Percentiles rank a stretch among this genome's conserved stretches.
Evolutionary conservation across 1,140 invertebrate genomes (phyloP).

Genomic region (Conus ventricosus): DNA sequence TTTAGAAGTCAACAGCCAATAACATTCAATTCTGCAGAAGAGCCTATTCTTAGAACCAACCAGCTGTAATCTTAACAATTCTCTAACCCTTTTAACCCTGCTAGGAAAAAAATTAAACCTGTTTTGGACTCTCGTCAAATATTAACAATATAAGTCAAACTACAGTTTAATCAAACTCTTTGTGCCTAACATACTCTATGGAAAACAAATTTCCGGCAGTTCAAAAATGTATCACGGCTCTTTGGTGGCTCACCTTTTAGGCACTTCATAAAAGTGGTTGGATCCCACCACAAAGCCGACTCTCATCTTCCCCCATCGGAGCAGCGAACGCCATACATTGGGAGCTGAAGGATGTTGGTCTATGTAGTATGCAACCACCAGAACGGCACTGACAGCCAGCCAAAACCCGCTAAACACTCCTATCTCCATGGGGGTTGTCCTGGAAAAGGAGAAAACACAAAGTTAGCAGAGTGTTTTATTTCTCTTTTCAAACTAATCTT

Average conservation of each 20-base stretch:
- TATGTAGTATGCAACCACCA: background rate
- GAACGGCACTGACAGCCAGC: background rate
- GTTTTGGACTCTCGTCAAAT: background rate
- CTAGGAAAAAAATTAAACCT: background rate
- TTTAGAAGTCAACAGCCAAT: no score
- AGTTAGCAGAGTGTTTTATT: background rate
- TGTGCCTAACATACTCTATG: background rate
- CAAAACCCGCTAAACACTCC: background rate
- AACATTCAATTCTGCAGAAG: no score
- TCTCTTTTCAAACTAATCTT: no score
- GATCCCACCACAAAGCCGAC: background rate
- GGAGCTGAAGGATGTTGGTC: constrained; percentile 3
- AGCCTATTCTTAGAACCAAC: no score
- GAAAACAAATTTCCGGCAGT: background rate
- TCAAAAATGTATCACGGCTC: background rate
- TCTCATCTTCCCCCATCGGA: constrained; percentile 22
- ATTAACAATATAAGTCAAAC: no score
- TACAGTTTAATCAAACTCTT: no score
- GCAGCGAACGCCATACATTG: background rate
- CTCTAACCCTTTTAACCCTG: no score
- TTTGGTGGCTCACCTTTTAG: background rate
- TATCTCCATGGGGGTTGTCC: background rate
- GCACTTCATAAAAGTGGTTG: constrained; percentile 3
- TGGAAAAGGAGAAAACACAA: background rate
- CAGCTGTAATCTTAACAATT: no score